Conservation (phyloP, 2,888 invertebrate species). For the Strigamia transsilvanica region DNA sequence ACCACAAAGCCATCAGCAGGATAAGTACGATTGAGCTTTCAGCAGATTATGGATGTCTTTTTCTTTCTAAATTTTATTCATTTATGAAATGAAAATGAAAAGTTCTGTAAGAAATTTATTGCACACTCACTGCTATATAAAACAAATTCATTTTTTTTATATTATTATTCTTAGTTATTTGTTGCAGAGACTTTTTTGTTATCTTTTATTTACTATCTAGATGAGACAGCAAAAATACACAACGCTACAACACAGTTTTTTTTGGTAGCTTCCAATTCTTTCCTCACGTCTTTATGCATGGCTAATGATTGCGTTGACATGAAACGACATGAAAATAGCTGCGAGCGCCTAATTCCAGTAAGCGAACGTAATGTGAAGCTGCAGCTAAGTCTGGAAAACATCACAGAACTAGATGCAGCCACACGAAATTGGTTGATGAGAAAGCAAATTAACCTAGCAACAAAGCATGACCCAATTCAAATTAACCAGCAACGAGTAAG, state of each 20-base stretch:
- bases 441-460: slow-evolving; percentile 37
- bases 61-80: not conserved
- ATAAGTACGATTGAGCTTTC: slow-evolving; percentile 24
- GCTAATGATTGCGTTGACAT: slow-evolving; percentile 39
- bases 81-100: not conserved
- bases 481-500: not conserved
- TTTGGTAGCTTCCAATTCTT: not conserved
- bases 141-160: not conserved
- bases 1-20: slow-evolving; percentile 5
- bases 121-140: not conserved
- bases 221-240: slow-evolving; percentile 16
- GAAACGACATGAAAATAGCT: slow-evolving; percentile 42
- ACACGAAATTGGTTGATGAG: slow-evolving; percentile 32
- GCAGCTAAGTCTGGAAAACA: slow-evolving; percentile 38
- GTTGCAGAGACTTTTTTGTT: not conserved
- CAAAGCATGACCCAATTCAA: slow-evolving; percentile 32
- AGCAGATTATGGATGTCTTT: slow-evolving; percentile 20
- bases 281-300: slow-evolving; percentile 27
- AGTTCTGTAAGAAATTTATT: not conserved
- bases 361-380: slow-evolving; percentile 39
- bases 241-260: not conserved
- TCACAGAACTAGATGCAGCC: slow-evolving; percentile 26
- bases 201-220: not conserved
- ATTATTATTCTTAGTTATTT: not conserved
- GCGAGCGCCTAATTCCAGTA: slow-evolving; percentile 22